These are phyloP conservation scores for Altica lythri DNA, from an alignment of 2,888 invertebrate species.

Conservation along the genomic window DNA sequence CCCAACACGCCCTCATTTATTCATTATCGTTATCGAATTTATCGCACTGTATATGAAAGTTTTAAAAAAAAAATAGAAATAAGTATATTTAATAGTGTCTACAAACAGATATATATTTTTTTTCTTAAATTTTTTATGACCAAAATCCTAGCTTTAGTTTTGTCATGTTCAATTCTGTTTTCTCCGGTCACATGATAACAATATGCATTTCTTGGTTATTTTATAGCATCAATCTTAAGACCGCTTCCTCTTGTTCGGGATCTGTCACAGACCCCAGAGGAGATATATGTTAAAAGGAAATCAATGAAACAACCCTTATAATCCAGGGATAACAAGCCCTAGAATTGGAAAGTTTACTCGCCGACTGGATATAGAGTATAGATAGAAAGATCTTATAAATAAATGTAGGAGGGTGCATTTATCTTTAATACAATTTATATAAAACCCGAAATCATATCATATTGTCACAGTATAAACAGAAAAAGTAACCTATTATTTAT, in stretches of 20 bases:
- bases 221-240: slow-evolving; percentile 21
- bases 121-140: too few relatives aligned
- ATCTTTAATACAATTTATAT: slow-evolving; percentile 19
- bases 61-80: too few relatives aligned
- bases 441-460: background rate
- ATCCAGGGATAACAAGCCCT: slow-evolving; percentile 41
- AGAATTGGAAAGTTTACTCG: slow-evolving; percentile 32
- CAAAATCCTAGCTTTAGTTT: too few relatives aligned
- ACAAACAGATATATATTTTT: too few relatives aligned
- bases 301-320: slow-evolving; percentile 44
- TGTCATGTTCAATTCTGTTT: too few relatives aligned
- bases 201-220: slow-evolving; percentile 15
- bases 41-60: too few relatives aligned
- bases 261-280: slow-evolving; percentile 18
- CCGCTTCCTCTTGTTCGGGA: slow-evolving; percentile 12
- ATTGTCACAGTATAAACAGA: too few relatives aligned
- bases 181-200: too few relatives aligned
- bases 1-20: too few relatives aligned
- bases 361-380: slow-evolving; percentile 28
- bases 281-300: slow-evolving; percentile 40
- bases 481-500: too few relatives aligned
- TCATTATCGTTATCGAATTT: too few relatives aligned
- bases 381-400: slow-evolving; percentile 13
- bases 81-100: too few relatives aligned
- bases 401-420: slow-evolving; percentile 10